Conservation (phyloP, 2,113 vertebrate genomes). For the Polypterus senegalus region DNA sequence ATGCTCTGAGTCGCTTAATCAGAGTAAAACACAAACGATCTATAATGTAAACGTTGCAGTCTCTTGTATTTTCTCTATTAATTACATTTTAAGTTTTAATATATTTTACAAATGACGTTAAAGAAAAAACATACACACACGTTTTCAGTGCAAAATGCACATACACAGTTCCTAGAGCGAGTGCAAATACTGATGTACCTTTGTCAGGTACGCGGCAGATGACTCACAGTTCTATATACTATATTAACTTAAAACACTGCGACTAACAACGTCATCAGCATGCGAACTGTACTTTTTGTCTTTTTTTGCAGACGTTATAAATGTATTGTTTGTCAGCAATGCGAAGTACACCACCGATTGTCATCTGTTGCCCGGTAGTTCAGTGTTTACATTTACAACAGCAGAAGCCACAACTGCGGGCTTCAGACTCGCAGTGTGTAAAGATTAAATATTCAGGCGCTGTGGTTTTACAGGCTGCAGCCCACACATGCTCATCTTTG, state of each 20-base stretch:
- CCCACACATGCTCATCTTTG: too few relatives aligned
- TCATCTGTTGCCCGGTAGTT: too few relatives aligned
- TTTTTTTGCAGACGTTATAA: not conserved
- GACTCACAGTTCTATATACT: not conserved
- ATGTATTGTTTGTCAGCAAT: not conserved
- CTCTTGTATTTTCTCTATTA: not conserved
- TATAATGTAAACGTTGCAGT: not conserved
- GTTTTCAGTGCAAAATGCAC: not conserved
- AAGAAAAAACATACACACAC: not conserved
- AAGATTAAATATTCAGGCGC: too few relatives aligned
- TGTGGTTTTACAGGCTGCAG: too few relatives aligned
- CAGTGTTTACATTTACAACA: too few relatives aligned
- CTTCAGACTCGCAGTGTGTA: too few relatives aligned
- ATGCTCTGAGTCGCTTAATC: too few relatives aligned
- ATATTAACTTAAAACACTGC: not conserved
- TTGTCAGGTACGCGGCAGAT: not conserved
- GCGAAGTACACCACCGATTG: too few relatives aligned
- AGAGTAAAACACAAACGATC: too few relatives aligned
- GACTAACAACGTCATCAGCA: not conserved
- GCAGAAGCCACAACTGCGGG: too few relatives aligned
- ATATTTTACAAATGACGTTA: not conserved
- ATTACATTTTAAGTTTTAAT: not conserved
- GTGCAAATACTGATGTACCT: too few relatives aligned
- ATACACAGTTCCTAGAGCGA: too few relatives aligned
- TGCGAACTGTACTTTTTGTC: not conserved